Base-by-base conservation (phyloP, 2,888 invertebrate genomes). In the Drosophila mettleri region DNA sequence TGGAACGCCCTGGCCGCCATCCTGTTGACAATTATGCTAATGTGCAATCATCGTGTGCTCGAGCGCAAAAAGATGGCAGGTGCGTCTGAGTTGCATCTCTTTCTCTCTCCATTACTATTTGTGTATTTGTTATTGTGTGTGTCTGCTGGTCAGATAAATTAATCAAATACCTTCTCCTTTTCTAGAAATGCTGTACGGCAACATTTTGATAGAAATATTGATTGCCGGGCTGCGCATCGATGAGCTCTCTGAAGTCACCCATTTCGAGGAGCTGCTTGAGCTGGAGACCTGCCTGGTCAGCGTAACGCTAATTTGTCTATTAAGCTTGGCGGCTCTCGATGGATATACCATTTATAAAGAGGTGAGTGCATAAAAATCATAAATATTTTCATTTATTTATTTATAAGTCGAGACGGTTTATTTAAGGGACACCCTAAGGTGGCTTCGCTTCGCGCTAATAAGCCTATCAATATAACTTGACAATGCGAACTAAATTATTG, bases 281-380 rank as follows among this genome's bases (percentile, higher is more conserved):
- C 72, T 92, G 63, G 92, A 92, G 68, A 74, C 88, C 3, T 81
- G 89, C 34, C 69, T 92, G 29, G 80, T 87, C 54, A 55, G 60
- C 16, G 54, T 65, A 18, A 72, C 79, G 3, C 81, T 78, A 9
- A 14, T 83, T 12, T 80, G 86, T 63, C 72, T 90, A 55, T 69
- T 87, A 49, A 51, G 59, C 6, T 61, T 92, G 77, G 82, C 84
- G 24, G 48, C 62, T 16, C 67, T 89, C 54, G 92, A 92, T 74
- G 91, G 88, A 5, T 90, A 83, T 59, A 89, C 92, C 7, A 84
- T 92, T 52, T 92, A 92, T 54, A 92, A 90, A 69, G 91, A 92
- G 91, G 92, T 92, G 46, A 80, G 87, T 58, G 6, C 10, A 22
- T 6, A 12, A 5, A 34, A 7, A 9, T 24, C 10, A n/a, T 2